Evolutionary conservation across 2,113 vertebrate species (phyloP).

Genomic region (Trichomycterus rosablanca): DNA sequence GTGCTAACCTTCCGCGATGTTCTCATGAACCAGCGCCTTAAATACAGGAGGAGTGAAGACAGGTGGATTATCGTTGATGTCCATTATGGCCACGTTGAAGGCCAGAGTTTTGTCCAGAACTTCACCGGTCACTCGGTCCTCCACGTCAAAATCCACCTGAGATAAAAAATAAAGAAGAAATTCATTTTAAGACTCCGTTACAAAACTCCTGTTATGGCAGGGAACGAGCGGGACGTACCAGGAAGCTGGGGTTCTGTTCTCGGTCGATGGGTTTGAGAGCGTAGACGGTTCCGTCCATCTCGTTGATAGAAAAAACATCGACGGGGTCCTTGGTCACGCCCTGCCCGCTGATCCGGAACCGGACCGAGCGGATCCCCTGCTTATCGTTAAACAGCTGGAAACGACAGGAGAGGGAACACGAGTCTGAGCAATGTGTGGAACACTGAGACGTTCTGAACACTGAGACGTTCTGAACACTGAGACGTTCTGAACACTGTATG

Average conservation of each 20-base stretch:
- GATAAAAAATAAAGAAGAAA: not conserved
- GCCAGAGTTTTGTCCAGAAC: constrained; percentile 62
- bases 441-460: too few species aligned
- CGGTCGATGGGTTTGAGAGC: constrained; percentile 62
- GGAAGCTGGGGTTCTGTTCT: constrained; percentile 53
- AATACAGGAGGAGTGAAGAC: constrained; percentile 48
- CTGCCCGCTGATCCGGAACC: constrained; percentile 64
- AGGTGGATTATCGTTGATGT: constrained; percentile 76
- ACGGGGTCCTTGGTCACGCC: constrained; percentile 61
- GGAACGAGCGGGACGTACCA: too few species aligned
- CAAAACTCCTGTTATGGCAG: too few species aligned
- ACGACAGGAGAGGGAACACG: not conserved
- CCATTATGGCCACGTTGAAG: constrained; percentile 69
- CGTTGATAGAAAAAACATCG: constrained; percentile 63
- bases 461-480: too few species aligned
- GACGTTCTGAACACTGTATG: too few species aligned
- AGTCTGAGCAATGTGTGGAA: too few species aligned
- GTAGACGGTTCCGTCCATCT: constrained; percentile 47
- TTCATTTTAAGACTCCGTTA: too few species aligned
- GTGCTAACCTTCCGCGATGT: constrained; percentile 26
- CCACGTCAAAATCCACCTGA: constrained; percentile 70
- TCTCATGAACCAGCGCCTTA: constrained; percentile 53
- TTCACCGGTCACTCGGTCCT: fast-evolving
- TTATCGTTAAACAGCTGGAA: constrained; percentile 63
- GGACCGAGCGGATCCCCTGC: fast-evolving